Conservation (phyloP, 2,113 vertebrate genomes). For the Seriola rivoliana region DNA sequence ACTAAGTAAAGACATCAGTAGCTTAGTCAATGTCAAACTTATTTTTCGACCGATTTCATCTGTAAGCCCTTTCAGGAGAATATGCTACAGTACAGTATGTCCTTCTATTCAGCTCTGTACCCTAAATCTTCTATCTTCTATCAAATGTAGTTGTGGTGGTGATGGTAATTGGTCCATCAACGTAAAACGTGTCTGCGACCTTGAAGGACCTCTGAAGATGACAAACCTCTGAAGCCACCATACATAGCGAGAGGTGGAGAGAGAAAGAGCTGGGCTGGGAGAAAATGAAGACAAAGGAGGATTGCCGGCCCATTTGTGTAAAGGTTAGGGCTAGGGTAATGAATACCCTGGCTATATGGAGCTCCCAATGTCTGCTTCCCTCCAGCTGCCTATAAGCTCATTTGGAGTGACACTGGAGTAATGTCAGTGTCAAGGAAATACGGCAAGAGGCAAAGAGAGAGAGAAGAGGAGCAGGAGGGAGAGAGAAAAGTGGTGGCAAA, state of each 20-base stretch:
- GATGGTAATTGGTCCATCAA: conserved; percentile 66
- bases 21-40: background rate
- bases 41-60: background rate
- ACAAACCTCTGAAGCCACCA: conserved; percentile 57
- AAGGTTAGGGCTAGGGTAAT: conserved; percentile 86
- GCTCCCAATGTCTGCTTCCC: conserved; percentile 74
- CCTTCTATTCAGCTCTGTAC: conserved; percentile 13
- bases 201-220: conserved; percentile 77
- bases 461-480: conserved; percentile 22
- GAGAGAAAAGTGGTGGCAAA: conserved; percentile 54
- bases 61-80: background rate
- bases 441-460: conserved; percentile 62
- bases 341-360: conserved; percentile 80
- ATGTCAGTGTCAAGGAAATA: conserved; percentile 82
- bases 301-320: conserved; percentile 81
- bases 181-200: conserved; percentile 66
- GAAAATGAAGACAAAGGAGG: conserved; percentile 85
- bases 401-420: conserved; percentile 84
- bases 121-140: conserved; percentile 15
- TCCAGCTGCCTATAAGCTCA: conserved; percentile 85
- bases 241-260: conserved; percentile 27
- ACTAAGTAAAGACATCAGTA: background rate
- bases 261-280: conserved; percentile 26
- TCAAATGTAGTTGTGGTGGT: conserved; percentile 4
- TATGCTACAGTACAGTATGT: background rate